Evolutionary conservation across 2,113 vertebrate genomes (phyloP), one percentile per base, ranked within the genome.

Genomic region (Xerus inauris): DNA sequence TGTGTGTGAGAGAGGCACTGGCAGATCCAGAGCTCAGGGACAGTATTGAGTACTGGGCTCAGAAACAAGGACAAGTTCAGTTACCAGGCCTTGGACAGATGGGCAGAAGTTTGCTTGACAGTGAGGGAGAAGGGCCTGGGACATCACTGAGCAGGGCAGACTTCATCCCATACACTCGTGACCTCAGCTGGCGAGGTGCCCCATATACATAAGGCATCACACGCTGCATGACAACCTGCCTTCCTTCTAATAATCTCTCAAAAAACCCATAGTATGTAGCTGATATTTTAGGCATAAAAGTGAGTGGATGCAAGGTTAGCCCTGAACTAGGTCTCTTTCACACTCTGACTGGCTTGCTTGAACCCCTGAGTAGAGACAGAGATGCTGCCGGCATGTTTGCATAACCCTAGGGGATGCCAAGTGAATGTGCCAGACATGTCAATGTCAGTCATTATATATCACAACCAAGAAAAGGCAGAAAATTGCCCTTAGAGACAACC

Each of bases 231-330:
- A 73, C 26, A 35, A 30, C 40, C 0, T 89, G 17, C 86, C 73
- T 77, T 77, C 59, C 71, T 96, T 73, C 86, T 65, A 65, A 75
- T 73, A 62, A 81, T 20, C 95, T 51, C 67, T 69, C 47, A 47
- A 76, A 49, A 40, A 95, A 16, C 24, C 30, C 30, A 9, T 20
- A 40, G 47, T n/a, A 24, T 28, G 0, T 47, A 72, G 83, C 76
- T 75, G 24, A 94, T 51, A 77, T 89, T 77, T 82, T 28, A 20
- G 80, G n/a, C 12, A 64, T 71, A 62, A 67, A 77, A 49, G 32
- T 26, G 57, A 90, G 42, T n/a, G 17, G 54, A 49, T 54, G 51
- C 64, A n/a, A 79, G 28, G 54, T 40, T 64, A 91, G 12, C 69
- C n/a, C 24, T 51, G 45, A 62, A 64, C 3, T 4, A 69, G 26